Evolutionary conservation across 2,888 invertebrate genomes (phyloP).

Genomic region (Linnaemya tessellans): DNA sequence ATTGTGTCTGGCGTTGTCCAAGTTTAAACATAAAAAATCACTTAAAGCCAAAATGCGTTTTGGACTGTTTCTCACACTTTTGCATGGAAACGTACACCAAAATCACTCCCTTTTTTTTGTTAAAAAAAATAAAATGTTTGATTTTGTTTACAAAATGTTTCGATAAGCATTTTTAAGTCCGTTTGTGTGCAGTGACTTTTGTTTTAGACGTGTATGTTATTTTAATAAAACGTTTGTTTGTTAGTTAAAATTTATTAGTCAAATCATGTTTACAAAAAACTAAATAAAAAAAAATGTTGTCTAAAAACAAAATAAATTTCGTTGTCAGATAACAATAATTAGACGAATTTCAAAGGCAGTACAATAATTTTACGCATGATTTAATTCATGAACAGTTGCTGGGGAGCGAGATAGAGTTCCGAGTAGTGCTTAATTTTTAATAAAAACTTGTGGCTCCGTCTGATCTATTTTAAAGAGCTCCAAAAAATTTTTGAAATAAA

Average conservation of each 20-base stretch:
- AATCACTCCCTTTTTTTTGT: slow-evolving; percentile 53
- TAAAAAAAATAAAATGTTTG: slow-evolving; percentile 24
- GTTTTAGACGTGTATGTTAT: slow-evolving; percentile 4
- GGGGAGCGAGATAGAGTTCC: neutral
- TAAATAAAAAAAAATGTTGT: slow-evolving; percentile 14
- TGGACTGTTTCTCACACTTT: slow-evolving; percentile 41
- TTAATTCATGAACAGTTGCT: neutral
- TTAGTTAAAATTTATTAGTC: slow-evolving; percentile 63
- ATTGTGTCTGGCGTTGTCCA: slow-evolving; percentile 24
- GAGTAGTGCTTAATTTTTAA: too few relatives aligned
- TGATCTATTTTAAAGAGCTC: neutral
- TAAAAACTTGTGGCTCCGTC: neutral
- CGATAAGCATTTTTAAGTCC: slow-evolving; percentile 1
- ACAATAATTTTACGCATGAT: neutral
- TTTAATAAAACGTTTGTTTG: slow-evolving; percentile 49
- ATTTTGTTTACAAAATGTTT: slow-evolving; percentile 53
- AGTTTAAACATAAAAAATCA: slow-evolving; percentile 64
- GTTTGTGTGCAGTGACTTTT: slow-evolving; percentile 20
- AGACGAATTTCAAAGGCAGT: slow-evolving; percentile 2
- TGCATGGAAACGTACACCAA: slow-evolving; percentile 15
- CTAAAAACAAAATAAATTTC: neutral
- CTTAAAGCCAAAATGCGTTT: slow-evolving; percentile 50
- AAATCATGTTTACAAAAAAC: slow-evolving; percentile 62
- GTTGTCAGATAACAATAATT: neutral
- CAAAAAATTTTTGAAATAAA: neutral